Percentiles rank a stretch among this genome's conserved stretches.
Evolutionary conservation across 2,888 invertebrate species (phyloP).

Genomic region (Deroplatys truncata): DNA sequence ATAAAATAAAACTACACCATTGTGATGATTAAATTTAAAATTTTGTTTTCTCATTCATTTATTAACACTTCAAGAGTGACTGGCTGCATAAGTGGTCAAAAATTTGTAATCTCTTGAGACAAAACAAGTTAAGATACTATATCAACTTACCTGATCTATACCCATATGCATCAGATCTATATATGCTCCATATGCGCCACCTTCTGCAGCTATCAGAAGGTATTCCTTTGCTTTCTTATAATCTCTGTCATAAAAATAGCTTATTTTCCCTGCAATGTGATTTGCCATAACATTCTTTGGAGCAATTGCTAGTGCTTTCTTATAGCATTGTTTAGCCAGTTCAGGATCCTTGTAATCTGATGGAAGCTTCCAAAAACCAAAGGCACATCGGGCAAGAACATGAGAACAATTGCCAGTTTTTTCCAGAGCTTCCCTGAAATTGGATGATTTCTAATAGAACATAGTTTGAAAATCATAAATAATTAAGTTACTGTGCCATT

Average conservation of each 20-base stretch:
- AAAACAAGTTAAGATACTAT: no score
- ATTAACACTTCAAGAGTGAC: no score
- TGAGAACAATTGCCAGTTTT: neutral
- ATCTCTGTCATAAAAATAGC: neutral
- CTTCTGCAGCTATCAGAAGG: neutral
- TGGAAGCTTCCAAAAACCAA: constrained; percentile 19
- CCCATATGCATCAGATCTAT: neutral
- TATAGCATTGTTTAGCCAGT: constrained; percentile 12
- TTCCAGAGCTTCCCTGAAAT: constrained; percentile 3
- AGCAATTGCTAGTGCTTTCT: constrained; percentile 10
- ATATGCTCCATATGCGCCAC: neutral
- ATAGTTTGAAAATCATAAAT: no score
- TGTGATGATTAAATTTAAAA: no score
- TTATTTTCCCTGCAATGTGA: constrained; percentile 5
- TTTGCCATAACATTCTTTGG: constrained; percentile 24
- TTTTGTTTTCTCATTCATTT: no score
- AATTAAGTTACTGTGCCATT: no score
- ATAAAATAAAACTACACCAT: no score
- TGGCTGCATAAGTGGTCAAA: no score
- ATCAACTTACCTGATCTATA: neutral
- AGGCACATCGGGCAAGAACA: constrained; percentile 16
- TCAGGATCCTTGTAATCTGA: neutral
- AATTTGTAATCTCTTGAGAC: no score
- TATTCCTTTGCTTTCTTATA: neutral
- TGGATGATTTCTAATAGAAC: neutral